Evolutionary conservation across 1,140 invertebrate genomes (phyloP), one percentile per base, ranked within the genome.

Genomic region (Platorchestia sp.): DNA sequence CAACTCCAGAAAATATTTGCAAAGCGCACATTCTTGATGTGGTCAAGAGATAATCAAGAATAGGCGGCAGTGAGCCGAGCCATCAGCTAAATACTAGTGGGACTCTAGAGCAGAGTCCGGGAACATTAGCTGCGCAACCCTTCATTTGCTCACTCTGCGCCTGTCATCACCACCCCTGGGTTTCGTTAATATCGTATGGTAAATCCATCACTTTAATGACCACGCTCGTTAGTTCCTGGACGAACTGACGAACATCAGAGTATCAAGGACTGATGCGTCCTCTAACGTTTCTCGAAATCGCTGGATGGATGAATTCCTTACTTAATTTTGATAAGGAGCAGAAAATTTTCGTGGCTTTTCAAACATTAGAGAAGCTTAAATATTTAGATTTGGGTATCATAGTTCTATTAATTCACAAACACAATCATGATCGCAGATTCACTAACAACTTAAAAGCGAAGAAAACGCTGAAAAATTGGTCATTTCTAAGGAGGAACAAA

Each of bases 171-270:
- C 59, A 75, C 10, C 14, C 59, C 59, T 22, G 59, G 3, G 59
- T 75, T 36, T 51, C 59, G 14, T 75, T 75, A 75, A 75, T 75
- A 75, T 75, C 27, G 27, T 75, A 75, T 75, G 59, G 59, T 75
- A 75, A 75, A 75, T 75, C 59, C 59, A 75, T 75, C 59, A 75
- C 59, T 75, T 75, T 75, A 75, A 75, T 75, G 59, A 75, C 59
- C 59, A 75, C 1, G 59, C 59, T 75, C 59, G 59, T 75, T 75
- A 75, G 59, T 27, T 36, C 14, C 59, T 75, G 3, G 59, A 36
- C 59, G 1, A 75, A 3, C 10, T 27, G 59, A 75, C 59, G 59
- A 75, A 36, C 36, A 75, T 36, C 59, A 75, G 59, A 75, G 36
- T 22, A 75, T 75, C 1, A 75, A 75, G 14, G 59, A 75, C 59